Evolutionary conservation across 2,113 vertebrate genomes (phyloP).

Genomic region (Gymnogyps californianus): DNA sequence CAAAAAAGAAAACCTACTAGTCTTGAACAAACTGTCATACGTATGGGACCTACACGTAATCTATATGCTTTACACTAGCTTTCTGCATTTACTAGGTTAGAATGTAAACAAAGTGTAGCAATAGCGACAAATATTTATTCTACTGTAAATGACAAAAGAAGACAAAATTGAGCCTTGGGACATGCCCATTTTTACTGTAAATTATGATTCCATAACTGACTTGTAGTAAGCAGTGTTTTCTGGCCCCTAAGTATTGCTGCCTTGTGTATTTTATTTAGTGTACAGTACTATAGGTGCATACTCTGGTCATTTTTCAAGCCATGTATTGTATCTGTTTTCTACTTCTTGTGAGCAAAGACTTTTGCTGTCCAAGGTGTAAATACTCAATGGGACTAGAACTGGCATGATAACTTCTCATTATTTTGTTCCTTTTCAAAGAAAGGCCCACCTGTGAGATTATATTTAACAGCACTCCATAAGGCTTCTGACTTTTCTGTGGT

Average conservation of each 20-base stretch:
- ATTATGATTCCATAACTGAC: slow-evolving; percentile 97
- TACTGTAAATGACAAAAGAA: slow-evolving; percentile 98
- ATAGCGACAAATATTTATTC: slow-evolving; percentile 99
- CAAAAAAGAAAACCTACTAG: slow-evolving; percentile 86
- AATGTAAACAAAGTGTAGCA: slow-evolving; percentile 99
- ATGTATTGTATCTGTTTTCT: slow-evolving; percentile 89
- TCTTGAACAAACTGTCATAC: slow-evolving; percentile 99
- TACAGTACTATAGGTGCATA: slow-evolving; percentile 88
- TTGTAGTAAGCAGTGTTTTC: slow-evolving; percentile 93
- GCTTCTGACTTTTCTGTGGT: slow-evolving; percentile 68
- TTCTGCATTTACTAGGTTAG: slow-evolving; percentile 96
- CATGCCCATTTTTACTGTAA: slow-evolving; percentile 98
- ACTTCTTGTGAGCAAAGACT: slow-evolving; percentile 83
- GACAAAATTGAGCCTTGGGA: slow-evolving; percentile 97
- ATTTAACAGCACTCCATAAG: slow-evolving; percentile 85
- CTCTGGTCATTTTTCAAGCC: slow-evolving; percentile 83
- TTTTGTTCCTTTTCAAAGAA: slow-evolving; percentile 70
- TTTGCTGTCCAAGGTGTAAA: slow-evolving; percentile 96
- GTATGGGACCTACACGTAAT: slow-evolving; percentile 99
- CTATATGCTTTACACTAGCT: slow-evolving; percentile 98
- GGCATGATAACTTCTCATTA: slow-evolving; percentile 87
- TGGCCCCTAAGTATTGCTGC: slow-evolving; percentile 88
- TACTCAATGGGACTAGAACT: slow-evolving; percentile 91
- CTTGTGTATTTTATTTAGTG: slow-evolving; percentile 90
- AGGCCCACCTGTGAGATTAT: slow-evolving; percentile 76